Evolutionary conservation across 2,797 vertebrate species (phyloP), one percentile per base, ranked within the genome.

Genomic region (Diplodus puntazzo): DNA sequence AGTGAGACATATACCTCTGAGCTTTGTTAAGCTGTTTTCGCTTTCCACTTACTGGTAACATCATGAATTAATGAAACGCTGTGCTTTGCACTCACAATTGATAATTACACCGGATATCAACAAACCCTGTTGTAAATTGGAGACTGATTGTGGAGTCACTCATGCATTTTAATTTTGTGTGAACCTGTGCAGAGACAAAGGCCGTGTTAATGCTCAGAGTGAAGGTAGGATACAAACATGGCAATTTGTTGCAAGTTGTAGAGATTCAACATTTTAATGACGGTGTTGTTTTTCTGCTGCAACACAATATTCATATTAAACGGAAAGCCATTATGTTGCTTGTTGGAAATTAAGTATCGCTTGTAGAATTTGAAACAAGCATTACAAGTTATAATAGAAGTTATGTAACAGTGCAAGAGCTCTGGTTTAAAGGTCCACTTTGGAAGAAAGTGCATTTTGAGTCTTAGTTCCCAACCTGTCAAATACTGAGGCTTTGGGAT

Each of bases 101-200:
- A 75, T 69, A 64, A 83, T 85, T 84, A 77, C 39, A 39, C 42
- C 9, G 8, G 73, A 64, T 70, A 78, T 70, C 66, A 83, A 73
- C 69, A 80, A 77, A 50, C 55, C 43, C 17, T 57, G 62, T 8
- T 77, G 60, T 70, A 80, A 90, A 85, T 68, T 61, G 53, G 39
- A 11, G 43, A 23, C 42, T 79, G 63, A 87, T 81, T 88, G 79
- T 48, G 50, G 43, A 71, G 16, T 81, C 65, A 76, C 45, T 71
- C 23, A 57, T 76, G 76, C 59, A 76, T 57, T 80, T 74, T 50
- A 64, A 79, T 71, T 39, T 71, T 55, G 55, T 63, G 30, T 46
- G 43, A 77, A 64, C 20, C 43, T 65, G 64, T 49, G 48, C 34
- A 3, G 18, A 72, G 50, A 74, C 46, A 39, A 79, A 46, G 43